Percentiles rank a stretch among this genome's conserved stretches.
Conservation (phyloP, 2,113 vertebrate species). For the Strigops habroptila region DNA sequence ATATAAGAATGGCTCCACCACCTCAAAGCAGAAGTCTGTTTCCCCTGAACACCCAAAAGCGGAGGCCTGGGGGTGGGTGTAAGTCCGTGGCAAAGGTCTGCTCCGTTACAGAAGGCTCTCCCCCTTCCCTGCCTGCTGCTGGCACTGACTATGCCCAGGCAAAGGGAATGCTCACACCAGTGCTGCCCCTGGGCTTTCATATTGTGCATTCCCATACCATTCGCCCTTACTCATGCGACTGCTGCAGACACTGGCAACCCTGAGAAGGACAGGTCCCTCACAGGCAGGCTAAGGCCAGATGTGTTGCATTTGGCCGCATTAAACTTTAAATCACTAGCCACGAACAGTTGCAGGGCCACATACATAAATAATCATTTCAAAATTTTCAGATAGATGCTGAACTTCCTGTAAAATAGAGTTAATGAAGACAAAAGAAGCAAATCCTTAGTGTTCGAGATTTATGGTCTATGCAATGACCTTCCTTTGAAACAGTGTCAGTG, state of each 20-base stretch:
- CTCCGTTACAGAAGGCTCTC: not conserved
- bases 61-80: not conserved
- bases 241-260: not conserved
- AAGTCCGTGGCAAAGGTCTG: not conserved
- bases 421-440: not conserved
- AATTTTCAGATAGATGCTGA: not conserved
- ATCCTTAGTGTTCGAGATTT: conserved; percentile 54
- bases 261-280: not conserved
- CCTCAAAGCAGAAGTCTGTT: not conserved
- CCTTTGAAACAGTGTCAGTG: conserved; percentile 38
- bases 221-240: fast-evolving
- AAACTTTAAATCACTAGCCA: not conserved
- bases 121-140: not conserved
- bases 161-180: not conserved
- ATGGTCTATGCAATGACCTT: conserved; percentile 28
- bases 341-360: not conserved
- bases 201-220: fast-evolving
- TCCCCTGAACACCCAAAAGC: fast-evolving
- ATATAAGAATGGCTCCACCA: not conserved
- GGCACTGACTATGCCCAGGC: not conserved
- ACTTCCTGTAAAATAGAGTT: conserved; percentile 6
- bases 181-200: not conserved
- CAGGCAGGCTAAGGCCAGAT: not conserved
- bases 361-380: not conserved
- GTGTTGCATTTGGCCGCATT: not conserved